Evolutionary conservation across 2,113 vertebrate species (phyloP).

Genomic region (Muntiacus muntjak): DNA sequence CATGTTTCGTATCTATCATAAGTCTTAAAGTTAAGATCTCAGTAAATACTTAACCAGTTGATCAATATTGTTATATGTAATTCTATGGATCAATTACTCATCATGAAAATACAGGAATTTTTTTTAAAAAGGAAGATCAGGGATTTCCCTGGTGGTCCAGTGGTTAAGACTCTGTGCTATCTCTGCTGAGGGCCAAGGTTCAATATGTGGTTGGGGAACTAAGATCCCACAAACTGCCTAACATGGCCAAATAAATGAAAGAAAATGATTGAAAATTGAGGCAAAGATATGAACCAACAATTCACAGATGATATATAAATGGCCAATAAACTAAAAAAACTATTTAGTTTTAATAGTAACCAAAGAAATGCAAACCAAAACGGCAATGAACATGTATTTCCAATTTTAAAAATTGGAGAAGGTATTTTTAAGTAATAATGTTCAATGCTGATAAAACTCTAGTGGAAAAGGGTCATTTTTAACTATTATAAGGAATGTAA

Average conservation of each 20-base stretch:
- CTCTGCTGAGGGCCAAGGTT: neutral
- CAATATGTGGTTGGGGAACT: neutral
- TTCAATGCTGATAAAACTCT: neutral
- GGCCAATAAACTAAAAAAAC: neutral
- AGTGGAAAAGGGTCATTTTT: neutral
- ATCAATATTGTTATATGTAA: neutral
- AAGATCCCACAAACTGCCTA: neutral
- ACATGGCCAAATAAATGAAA: neutral
- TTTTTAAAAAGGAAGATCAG: neutral
- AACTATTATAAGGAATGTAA: constrained; percentile 10
- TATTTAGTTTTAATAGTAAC: neutral
- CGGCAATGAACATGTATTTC: neutral
- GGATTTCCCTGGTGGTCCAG: neutral
- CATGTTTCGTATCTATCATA: neutral
- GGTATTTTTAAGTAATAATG: neutral
- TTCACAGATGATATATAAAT: neutral
- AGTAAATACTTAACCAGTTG: constrained; percentile 5
- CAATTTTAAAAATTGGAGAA: neutral
- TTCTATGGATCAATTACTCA: neutral
- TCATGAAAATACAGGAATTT: neutral
- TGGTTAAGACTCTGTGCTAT: neutral
- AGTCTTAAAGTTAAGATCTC: neutral
- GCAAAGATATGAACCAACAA: neutral
- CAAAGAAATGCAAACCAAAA: constrained; percentile 14
- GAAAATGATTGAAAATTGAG: neutral